Percentiles rank a stretch among this genome's conserved stretches.
Evolutionary conservation across 2,797 vertebrate genomes (phyloP).

Genomic region (Meda fulgida): DNA sequence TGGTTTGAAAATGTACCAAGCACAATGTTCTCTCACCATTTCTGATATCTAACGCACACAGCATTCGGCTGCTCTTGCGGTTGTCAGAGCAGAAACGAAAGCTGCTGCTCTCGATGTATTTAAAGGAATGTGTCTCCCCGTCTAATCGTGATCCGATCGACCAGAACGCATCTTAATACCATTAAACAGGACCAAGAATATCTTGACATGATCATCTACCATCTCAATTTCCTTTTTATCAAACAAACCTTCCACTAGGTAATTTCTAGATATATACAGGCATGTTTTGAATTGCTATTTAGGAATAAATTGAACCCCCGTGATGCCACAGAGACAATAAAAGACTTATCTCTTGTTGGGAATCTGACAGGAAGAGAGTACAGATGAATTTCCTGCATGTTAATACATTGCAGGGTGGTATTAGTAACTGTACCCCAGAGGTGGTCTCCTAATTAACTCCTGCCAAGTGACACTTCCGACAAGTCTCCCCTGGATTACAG

Average conservation of each 20-base stretch:
- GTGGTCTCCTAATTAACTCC: conserved; percentile 61
- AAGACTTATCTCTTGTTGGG: not conserved
- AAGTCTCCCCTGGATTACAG: conserved; percentile 60
- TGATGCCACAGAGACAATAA: not conserved
- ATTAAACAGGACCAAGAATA: not conserved
- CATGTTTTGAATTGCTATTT: conserved; percentile 8
- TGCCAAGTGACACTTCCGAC: conserved; percentile 62
- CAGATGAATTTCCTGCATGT: conserved; percentile 59
- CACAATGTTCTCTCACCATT: no score
- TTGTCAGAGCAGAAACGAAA: no score
- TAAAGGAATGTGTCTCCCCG: no score
- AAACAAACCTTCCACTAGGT: not conserved
- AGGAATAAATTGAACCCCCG: not conserved
- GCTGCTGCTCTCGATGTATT: no score
- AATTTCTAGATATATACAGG: not conserved
- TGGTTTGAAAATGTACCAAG: no score
- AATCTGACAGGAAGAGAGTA: conserved; percentile 42
- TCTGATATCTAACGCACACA: no score
- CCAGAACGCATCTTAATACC: not conserved
- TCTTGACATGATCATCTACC: not conserved
- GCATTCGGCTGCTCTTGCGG: no score
- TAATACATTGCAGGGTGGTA: conserved; percentile 56
- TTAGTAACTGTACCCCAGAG: conserved; percentile 61
- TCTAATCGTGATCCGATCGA: not conserved
- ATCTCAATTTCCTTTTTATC: not conserved